Percentiles rank a stretch among this genome's conserved stretches.
These are phyloP conservation scores for Ectemnius lituratus DNA, from an alignment of 2,888 invertebrate species.

Conservation along the genomic window DNA sequence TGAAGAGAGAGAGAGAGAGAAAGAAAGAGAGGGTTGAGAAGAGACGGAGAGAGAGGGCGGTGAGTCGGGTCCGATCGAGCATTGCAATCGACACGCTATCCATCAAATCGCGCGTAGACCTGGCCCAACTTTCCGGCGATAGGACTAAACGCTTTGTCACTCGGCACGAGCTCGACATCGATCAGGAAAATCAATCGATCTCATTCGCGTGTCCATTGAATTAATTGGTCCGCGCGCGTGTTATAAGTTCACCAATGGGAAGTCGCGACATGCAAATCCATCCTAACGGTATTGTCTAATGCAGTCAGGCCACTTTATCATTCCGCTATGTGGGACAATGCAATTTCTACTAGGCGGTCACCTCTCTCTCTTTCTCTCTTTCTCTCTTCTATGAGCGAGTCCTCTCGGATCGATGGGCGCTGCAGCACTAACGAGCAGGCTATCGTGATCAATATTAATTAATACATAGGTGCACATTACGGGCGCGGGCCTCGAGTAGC, in stretches of 20 bases:
- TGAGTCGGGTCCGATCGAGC: neutral
- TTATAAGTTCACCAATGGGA: neutral
- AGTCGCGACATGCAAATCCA: conserved; percentile 1
- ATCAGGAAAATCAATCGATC: conserved; percentile 3
- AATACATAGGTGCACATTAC: too few species aligned
- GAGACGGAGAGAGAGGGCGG: neutral
- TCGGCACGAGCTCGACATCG: neutral
- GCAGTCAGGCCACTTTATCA: neutral
- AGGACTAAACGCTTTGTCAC: conserved; percentile 5
- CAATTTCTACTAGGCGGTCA: neutral
- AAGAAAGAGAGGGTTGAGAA: neutral
- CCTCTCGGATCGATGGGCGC: too few species aligned
- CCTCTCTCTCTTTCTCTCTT: too few species aligned
- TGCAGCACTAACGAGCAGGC: too few species aligned
- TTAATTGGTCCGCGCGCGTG: neutral
- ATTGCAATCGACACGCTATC: conserved; percentile 9
- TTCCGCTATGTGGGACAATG: conserved; percentile 1
- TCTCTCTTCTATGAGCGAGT: too few species aligned
- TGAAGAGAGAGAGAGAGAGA: neutral
- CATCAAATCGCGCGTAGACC: conserved; percentile 4
- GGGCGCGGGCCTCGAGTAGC: too few species aligned
- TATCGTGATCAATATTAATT: too few species aligned
- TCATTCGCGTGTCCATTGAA: neutral
- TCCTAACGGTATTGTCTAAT: conserved; percentile 4
- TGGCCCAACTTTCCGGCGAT: neutral